Evolutionary conservation across 2,113 vertebrate genomes (phyloP).

Genomic region (Mus musculus): DNA sequence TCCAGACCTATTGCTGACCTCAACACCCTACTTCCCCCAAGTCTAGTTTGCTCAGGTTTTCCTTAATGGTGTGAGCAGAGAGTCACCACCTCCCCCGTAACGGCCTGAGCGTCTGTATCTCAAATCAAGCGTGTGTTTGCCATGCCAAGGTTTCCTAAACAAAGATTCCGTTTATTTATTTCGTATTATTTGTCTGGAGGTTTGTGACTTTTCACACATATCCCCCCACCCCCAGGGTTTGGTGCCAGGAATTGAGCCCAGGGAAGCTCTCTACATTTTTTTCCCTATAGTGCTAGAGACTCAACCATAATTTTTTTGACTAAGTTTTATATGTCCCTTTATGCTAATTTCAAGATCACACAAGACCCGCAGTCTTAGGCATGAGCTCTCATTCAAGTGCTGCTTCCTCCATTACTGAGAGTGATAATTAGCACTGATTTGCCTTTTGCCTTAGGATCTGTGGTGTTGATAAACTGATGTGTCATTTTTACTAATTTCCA

Average conservation of each 20-base stretch:
- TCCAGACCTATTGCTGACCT: constrained; percentile 3
- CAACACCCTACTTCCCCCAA: too few species aligned
- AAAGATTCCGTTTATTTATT: neutral
- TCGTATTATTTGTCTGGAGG: constrained; percentile 11
- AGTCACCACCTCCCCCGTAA: neutral
- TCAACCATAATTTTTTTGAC: constrained; percentile 32
- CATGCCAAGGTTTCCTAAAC: neutral
- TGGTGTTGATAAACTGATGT: constrained; percentile 15
- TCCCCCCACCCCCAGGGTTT: neutral
- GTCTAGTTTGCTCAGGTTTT: constrained; percentile 3
- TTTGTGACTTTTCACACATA: neutral
- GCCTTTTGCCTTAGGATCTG: constrained; percentile 33
- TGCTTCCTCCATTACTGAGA: neutral
- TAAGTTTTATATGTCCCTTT: constrained; percentile 20
- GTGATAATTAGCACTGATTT: constrained; percentile 22
- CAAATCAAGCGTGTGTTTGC: neutral
- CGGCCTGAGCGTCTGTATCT: neutral
- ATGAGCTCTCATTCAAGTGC: neutral
- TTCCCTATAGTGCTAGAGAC: neutral
- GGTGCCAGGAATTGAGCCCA: neutral
- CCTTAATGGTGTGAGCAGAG: neutral
- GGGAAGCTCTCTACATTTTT: neutral
- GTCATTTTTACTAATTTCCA: constrained; percentile 48
- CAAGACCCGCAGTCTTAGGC: constrained; percentile 30
- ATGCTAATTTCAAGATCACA: constrained; percentile 7